Percentiles rank a stretch among this genome's conserved stretches.
Evolutionary conservation across 2,113 vertebrate genomes (phyloP).

Genomic region (Gnathonemus echidnorhynchus): DNA sequence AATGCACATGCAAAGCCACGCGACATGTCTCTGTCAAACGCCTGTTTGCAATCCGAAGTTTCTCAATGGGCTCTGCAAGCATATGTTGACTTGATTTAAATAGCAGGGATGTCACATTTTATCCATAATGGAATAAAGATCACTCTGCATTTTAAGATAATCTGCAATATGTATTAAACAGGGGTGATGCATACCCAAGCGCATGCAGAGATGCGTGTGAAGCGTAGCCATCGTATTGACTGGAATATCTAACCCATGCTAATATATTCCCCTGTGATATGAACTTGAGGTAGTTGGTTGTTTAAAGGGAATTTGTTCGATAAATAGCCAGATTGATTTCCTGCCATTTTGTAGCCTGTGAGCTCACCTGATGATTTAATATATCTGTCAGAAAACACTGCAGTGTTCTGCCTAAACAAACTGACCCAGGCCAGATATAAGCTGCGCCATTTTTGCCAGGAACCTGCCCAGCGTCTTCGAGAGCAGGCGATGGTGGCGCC

Average conservation of each 20-base stretch:
- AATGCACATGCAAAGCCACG: neutral
- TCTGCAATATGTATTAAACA: neutral
- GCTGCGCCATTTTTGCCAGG: neutral
- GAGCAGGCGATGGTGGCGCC: neutral
- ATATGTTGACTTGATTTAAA: neutral
- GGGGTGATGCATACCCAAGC: neutral
- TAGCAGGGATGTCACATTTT: neutral
- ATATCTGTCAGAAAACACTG: neutral
- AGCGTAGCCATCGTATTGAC: neutral
- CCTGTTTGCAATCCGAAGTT: neutral
- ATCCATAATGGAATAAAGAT: neutral
- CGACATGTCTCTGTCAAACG: conserved; percentile 35
- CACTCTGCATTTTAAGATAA: neutral
- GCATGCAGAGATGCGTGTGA: neutral
- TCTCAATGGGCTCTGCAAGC: conserved; percentile 8
- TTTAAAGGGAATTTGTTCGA: neutral
- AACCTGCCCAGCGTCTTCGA: neutral
- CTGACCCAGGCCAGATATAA: no score
- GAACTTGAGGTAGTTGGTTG: neutral
- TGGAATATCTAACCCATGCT: neutral
- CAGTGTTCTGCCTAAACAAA: neutral
- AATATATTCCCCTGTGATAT: neutral
- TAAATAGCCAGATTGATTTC: neutral
- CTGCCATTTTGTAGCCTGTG: neutral
- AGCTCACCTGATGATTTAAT: neutral